Conservation (phyloP, 2,888 invertebrate genomes). For the Mythimna ferrago region DNA sequence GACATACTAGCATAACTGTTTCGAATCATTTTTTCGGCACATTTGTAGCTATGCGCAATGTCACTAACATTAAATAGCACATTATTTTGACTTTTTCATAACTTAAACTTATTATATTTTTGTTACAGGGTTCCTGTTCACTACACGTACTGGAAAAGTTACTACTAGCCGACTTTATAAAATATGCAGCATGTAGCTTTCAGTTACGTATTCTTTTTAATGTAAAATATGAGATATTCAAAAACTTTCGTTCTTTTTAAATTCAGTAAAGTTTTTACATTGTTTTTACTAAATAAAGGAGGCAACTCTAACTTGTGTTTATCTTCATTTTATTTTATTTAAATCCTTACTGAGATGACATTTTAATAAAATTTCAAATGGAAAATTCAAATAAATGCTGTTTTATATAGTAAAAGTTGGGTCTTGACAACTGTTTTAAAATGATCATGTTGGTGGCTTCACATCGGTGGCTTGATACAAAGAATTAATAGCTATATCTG, state of each 20-base stretch:
- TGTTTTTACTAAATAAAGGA: conserved; percentile 23
- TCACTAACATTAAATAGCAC: neutral
- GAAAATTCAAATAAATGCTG: neutral
- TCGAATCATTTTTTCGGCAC: neutral
- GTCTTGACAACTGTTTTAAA: neutral
- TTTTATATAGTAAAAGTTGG: neutral
- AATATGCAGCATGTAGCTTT: neutral
- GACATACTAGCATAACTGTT: neutral
- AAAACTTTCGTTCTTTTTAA: too few relatives aligned
- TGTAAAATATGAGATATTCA: neutral
- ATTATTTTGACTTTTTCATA: neutral
- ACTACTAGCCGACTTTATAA: conserved; percentile 26
- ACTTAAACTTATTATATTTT: conserved; percentile 5
- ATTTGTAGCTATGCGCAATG: neutral
- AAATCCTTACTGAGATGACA: neutral
- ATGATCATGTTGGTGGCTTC: conserved; percentile 79
- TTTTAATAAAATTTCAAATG: neutral
- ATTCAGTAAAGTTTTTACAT: neutral
- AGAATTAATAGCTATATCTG: conserved; percentile 88
- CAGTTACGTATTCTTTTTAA: neutral
- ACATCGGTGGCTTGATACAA: conserved; percentile 87
- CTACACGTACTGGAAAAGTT: conserved; percentile 32
- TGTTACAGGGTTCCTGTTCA: conserved; percentile 38
- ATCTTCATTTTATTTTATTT: conserved; percentile 30
- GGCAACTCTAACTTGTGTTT: neutral